phyloP scores from a whole-genome alignment of 2,113 vertebrate genomes.

The Reinhardtius hippoglossoides region DNA sequence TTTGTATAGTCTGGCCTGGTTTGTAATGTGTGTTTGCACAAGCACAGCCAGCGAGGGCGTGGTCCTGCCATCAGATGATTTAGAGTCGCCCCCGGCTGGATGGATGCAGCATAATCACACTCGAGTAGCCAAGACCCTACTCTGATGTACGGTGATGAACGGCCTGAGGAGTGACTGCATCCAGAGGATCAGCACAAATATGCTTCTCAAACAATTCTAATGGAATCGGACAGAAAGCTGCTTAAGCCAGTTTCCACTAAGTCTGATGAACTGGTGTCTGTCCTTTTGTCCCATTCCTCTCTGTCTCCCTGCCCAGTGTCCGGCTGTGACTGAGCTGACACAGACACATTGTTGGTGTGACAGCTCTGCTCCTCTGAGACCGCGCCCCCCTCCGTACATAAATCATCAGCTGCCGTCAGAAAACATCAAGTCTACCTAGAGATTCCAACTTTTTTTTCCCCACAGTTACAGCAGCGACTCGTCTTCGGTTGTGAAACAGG shows the following conservation, averaged over 20 bases:
- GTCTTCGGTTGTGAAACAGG: not conserved
- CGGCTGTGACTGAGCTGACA: slow-evolving; percentile 39
- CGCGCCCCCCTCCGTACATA: slow-evolving; percentile 45
- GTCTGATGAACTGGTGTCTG: not conserved
- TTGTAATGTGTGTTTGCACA: slow-evolving; percentile 46
- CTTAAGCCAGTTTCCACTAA: slow-evolving; percentile 21
- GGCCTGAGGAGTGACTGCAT: slow-evolving; percentile 5
- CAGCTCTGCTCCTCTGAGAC: slow-evolving; percentile 38
- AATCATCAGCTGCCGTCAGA: slow-evolving; percentile 53
- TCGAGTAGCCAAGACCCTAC: no score
- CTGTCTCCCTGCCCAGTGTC: slow-evolving; percentile 12
- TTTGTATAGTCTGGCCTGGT: slow-evolving; percentile 27
- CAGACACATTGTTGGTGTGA: slow-evolving; percentile 44
- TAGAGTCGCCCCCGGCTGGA: slow-evolving; percentile 20
- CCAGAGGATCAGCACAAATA: slow-evolving; percentile 12
- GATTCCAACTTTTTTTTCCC: slow-evolving; percentile 1
- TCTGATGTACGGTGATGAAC: not conserved
- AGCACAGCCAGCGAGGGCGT: slow-evolving; percentile 30
- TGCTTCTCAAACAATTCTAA: slow-evolving; percentile 6
- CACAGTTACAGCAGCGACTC: not conserved
- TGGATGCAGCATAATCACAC: not conserved
- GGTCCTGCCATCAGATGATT: slow-evolving; percentile 16
- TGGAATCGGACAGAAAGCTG: not conserved
- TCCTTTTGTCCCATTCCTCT: slow-evolving; percentile 6
- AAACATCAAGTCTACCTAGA: slow-evolving; percentile 8